These are phyloP conservation scores for Lacerta bilineata DNA, from an alignment of 2,797 vertebrate species.

Conservation along the genomic window DNA sequence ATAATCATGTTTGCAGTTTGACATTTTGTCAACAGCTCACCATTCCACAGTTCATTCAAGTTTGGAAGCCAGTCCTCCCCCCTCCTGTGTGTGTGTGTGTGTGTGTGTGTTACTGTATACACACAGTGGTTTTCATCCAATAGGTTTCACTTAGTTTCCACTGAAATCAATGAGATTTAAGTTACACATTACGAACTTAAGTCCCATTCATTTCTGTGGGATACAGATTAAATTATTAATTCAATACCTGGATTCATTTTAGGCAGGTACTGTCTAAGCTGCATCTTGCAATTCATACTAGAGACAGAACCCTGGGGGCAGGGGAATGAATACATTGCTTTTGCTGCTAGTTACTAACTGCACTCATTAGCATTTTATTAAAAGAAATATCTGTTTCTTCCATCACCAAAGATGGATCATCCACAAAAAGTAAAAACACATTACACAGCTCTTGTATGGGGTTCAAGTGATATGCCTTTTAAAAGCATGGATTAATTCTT, in stretches of 20 bases:
- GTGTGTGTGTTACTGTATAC: conserved; percentile 41
- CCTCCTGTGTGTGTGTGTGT: not conserved
- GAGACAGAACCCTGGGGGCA: not conserved
- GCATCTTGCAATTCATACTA: not conserved
- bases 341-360: not conserved
- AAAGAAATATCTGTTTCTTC: not conserved
- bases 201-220: too few relatives aligned
- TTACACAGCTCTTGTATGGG: conserved; percentile 4
- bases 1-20: conserved; percentile 61
- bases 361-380: not conserved
- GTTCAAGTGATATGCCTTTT: conserved; percentile 21
- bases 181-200: too few relatives aligned
- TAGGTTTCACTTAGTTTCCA: too few relatives aligned
- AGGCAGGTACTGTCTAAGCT: not conserved
- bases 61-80: not conserved
- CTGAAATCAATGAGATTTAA: too few relatives aligned
- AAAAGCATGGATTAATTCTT: conserved; percentile 47
- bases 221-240: conserved; percentile 51
- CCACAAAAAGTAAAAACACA: conserved; percentile 48
- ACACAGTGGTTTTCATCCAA: not conserved
- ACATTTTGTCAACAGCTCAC: conserved; percentile 63
- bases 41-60: conserved; percentile 43
- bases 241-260: conserved; percentile 47
- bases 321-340: conserved; percentile 20
- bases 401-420: conserved; percentile 13